Percentiles rank a stretch among this genome's conserved stretches.
Conservation (phyloP, 2,113 vertebrate species). For the Rhinoptilus africanus region DNA sequence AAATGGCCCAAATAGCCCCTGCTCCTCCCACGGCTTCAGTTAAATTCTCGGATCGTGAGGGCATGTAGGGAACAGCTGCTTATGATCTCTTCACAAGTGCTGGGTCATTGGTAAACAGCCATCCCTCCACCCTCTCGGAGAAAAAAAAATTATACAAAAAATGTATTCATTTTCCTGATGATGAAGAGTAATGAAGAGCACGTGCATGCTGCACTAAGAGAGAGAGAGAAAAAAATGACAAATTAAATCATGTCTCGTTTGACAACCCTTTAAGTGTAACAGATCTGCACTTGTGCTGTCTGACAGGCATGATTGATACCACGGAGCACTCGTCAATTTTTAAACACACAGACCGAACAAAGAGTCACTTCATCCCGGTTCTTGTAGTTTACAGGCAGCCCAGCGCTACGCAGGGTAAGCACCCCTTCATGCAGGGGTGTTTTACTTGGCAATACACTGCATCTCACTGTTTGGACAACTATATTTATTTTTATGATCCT, state of each 20-base stretch:
- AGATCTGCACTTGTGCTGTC: slow-evolving; percentile 74
- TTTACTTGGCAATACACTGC: slow-evolving; percentile 68
- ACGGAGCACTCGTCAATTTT: slow-evolving; percentile 72
- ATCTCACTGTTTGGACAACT: slow-evolving; percentile 69
- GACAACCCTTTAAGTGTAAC: slow-evolving; percentile 73
- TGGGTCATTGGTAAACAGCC: slow-evolving; percentile 71
- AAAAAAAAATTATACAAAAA: slow-evolving; percentile 58
- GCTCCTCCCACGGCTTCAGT: slow-evolving; percentile 30
- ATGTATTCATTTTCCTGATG: slow-evolving; percentile 67
- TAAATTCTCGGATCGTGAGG: slow-evolving; percentile 46
- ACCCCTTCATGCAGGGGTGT: slow-evolving; percentile 49
- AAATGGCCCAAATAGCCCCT: neutral
- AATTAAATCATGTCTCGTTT: slow-evolving; percentile 78
- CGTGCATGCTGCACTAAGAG: slow-evolving; percentile 34
- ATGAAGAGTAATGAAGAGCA: slow-evolving; percentile 72
- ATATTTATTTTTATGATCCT: slow-evolving; percentile 77
- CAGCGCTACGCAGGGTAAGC: slow-evolving; percentile 28
- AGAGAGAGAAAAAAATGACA: slow-evolving; percentile 63
- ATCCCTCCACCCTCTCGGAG: slow-evolving; percentile 15
- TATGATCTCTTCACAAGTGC: slow-evolving; percentile 70
- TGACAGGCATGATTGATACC: slow-evolving; percentile 76
- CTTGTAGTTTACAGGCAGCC: slow-evolving; percentile 15
- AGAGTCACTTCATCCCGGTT: slow-evolving; percentile 70
- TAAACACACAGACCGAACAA: slow-evolving; percentile 76
- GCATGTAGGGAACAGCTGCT: slow-evolving; percentile 69